Conservation (phyloP, 1,140 invertebrate species). For the Drosophila elegans region DNA sequence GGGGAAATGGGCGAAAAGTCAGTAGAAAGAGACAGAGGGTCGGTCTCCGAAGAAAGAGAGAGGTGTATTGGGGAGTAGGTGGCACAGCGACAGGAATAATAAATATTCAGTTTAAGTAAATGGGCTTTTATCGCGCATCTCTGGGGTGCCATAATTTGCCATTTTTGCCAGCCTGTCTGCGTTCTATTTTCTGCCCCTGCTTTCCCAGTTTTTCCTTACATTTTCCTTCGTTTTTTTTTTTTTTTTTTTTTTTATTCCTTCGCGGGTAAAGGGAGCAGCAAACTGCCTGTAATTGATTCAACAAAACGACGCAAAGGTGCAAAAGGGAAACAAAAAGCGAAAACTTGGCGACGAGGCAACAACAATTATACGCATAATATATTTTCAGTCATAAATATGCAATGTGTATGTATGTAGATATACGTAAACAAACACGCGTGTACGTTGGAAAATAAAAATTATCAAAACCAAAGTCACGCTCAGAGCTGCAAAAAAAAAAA, state of each 20-base stretch:
- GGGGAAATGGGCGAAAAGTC: conserved; percentile 72
- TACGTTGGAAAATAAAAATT: conserved; percentile 43
- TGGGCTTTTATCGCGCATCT: conserved; percentile 82
- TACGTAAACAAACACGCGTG: conserved; percentile 22
- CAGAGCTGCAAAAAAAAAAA: conserved; percentile 13
- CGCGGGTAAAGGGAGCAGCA: conserved; percentile 44
- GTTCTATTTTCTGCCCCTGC: conserved; percentile 28
- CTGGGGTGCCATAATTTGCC: conserved; percentile 82
- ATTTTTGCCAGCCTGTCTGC: conserved; percentile 76
- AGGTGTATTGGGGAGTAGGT: conserved; percentile 18
- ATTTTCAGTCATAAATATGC: conserved; percentile 74
- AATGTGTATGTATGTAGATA: conserved; percentile 10
- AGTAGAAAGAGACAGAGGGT: conserved; percentile 31
- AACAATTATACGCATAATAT: conserved; percentile 83
- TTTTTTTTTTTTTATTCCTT: conserved; percentile 15
- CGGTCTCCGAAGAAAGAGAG: not conserved
- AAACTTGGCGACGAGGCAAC: conserved; percentile 59
- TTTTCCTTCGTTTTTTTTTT: conserved; percentile 29
- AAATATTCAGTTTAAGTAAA: conserved; percentile 84
- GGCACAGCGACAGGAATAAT: conserved; percentile 79
- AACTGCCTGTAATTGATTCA: conserved; percentile 80
- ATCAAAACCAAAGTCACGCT: conserved; percentile 63
- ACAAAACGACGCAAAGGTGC: conserved; percentile 64
- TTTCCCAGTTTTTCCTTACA: conserved; percentile 13
- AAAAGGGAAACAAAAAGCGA: conserved; percentile 63